Evolutionary conservation across 30 jellyfish, hydroid and myxozoan species (phyloP).

Genomic region (Cassiopea xamachana): DNA sequence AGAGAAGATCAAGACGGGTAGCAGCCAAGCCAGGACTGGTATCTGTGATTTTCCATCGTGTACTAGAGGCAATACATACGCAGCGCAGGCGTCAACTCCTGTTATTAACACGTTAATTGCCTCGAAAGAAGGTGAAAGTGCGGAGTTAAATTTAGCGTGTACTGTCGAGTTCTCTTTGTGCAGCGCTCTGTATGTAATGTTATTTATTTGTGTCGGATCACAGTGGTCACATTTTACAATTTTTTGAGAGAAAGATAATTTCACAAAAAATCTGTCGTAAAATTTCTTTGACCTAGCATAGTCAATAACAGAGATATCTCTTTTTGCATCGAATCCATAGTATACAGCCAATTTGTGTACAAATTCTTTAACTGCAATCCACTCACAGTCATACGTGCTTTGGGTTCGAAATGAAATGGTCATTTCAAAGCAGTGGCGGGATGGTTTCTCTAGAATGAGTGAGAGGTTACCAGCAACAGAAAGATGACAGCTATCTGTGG

Average conservation of each 20-base stretch:
- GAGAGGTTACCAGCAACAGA: constrained; percentile 44
- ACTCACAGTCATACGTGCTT: constrained; percentile 35
- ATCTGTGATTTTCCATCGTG: constrained; percentile 11
- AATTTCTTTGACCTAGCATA: constrained; percentile 22
- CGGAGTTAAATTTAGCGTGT: constrained; percentile 22
- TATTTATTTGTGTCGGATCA: constrained; percentile 42
- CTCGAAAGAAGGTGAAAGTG: constrained; percentile 41
- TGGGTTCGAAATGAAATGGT: constrained; percentile 29
- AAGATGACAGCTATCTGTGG: constrained; percentile 41
- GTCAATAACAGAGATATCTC: constrained; percentile 43
- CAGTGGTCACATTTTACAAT: constrained; percentile 59
- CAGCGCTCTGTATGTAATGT: constrained; percentile 48
- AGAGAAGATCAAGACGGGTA: constrained; percentile 52
- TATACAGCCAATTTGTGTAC: constrained; percentile 37
- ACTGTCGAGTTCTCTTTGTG: constrained; percentile 45
- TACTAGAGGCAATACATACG: constrained; percentile 41
- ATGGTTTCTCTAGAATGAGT: constrained; percentile 17
- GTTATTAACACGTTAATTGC: constrained; percentile 26
- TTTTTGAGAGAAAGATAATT: constrained; percentile 47
- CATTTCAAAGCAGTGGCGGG: constrained; percentile 68
- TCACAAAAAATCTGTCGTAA: constrained; percentile 3
- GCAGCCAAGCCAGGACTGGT: constrained; percentile 63
- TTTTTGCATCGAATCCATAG: constrained; percentile 37
- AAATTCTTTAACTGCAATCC: constrained; percentile 48
- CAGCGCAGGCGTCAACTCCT: constrained; percentile 61